A percentile compares a stretch with the other conserved stretches of the same genome.
phyloP scores from a whole-genome alignment of 1,140 invertebrate genomes.

The Musca vetustissima region DNA sequence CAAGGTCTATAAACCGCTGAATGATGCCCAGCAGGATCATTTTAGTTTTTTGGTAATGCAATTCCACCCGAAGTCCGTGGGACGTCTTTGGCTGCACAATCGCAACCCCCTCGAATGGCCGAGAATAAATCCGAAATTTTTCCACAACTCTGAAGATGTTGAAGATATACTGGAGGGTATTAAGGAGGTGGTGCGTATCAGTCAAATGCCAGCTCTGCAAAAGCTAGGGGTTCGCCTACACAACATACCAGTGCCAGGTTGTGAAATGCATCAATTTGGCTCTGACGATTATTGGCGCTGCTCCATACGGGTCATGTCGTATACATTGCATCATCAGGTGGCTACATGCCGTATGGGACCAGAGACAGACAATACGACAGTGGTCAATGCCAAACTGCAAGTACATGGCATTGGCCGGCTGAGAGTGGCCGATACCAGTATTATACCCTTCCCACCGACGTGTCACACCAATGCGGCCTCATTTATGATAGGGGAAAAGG shows the following conservation, averaged over 20 bases:
- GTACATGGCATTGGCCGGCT: constrained; percentile 70
- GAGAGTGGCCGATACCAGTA: constrained; percentile 71
- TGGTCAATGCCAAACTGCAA: constrained; percentile 71
- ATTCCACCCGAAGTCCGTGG: constrained; percentile 73
- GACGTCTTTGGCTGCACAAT: constrained; percentile 66
- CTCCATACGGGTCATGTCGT: constrained; percentile 62
- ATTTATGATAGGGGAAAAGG: constrained; percentile 86
- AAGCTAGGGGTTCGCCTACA: constrained; percentile 62
- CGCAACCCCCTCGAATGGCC: constrained; percentile 75
- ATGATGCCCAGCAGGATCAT: constrained; percentile 59
- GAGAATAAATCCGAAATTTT: constrained; percentile 74
- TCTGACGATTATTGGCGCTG: constrained; percentile 73
- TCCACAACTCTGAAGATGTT: constrained; percentile 66
- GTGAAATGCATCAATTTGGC: constrained; percentile 58
- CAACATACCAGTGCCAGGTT: constrained; percentile 63
- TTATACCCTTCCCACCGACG: constrained; percentile 69
- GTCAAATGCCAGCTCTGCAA: constrained; percentile 64
- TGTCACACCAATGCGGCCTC: constrained; percentile 72
- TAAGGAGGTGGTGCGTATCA: constrained; percentile 64
- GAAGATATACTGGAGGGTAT: constrained; percentile 69
- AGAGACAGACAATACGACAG: constrained; percentile 62
- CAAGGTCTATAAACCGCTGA: constrained; percentile 60
- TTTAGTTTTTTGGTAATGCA: constrained; percentile 72
- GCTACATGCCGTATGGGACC: constrained; percentile 77
- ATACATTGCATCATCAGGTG: constrained; percentile 69